A percentile compares a stretch with the other conserved stretches of the same genome.
These are phyloP conservation scores for Augochlorella aurata DNA, from an alignment of 2,888 invertebrate species.

Conservation along the genomic window DNA sequence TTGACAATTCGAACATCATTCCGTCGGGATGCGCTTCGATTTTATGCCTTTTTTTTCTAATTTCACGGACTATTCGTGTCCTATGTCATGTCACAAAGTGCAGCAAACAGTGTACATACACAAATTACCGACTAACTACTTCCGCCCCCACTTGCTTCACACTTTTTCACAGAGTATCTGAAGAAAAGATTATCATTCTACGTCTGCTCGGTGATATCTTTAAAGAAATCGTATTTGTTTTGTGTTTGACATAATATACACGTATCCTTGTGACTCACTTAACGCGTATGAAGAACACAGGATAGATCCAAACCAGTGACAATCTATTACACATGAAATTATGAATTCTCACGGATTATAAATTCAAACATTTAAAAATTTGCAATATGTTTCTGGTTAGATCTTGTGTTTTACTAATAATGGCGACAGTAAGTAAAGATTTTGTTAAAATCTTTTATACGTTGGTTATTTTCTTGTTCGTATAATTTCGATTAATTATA, in stretches of 20 bases:
- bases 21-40: slow-evolving; percentile 34
- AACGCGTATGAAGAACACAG: slow-evolving; percentile 15
- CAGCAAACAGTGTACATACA: slow-evolving; percentile 55
- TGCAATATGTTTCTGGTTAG: not conserved
- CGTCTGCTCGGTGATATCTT: slow-evolving; percentile 33
- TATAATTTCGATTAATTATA: slow-evolving; percentile 6
- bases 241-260: slow-evolving; percentile 57
- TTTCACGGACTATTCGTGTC: slow-evolving; percentile 42
- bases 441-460: slow-evolving; percentile 6
- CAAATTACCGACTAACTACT: slow-evolving; percentile 61
- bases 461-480: slow-evolving; percentile 22
- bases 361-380: slow-evolving; percentile 28
- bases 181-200: slow-evolving; percentile 34
- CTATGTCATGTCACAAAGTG: slow-evolving; percentile 46
- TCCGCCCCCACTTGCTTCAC: slow-evolving; percentile 62
- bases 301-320: not conserved
- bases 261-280: slow-evolving; percentile 54
- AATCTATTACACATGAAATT: slow-evolving; percentile 21
- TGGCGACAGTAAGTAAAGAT: not conserved
- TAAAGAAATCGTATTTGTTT: slow-evolving; percentile 52
- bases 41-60: slow-evolving; percentile 31
- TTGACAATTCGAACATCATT: slow-evolving; percentile 39
- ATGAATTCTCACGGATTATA: slow-evolving; percentile 19
- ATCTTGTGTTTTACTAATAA: not conserved
- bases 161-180: slow-evolving; percentile 39